Conservation (phyloP, 2,113 vertebrate genomes). For the Anthoscopus minutus region DNA sequence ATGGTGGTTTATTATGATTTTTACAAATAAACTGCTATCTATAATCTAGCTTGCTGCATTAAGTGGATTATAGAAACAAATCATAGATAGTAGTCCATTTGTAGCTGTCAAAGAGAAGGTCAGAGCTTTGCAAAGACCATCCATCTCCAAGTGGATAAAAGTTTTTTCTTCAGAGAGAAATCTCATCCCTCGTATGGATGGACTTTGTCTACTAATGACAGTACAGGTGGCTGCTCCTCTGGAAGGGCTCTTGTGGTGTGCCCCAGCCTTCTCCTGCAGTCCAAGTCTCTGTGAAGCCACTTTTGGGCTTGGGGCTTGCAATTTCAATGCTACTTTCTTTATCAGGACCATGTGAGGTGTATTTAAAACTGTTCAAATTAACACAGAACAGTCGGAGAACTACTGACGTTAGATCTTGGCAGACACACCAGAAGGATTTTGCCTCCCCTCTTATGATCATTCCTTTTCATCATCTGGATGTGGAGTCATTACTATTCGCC, state of each 20-base stretch:
- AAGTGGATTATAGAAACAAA: constrained; percentile 59
- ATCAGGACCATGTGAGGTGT: neutral
- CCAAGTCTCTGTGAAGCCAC: neutral
- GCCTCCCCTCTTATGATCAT: neutral
- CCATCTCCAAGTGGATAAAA: neutral
- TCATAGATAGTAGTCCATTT: constrained; percentile 42
- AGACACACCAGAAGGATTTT: neutral
- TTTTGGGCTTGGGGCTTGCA: neutral
- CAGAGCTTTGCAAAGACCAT: constrained; percentile 44
- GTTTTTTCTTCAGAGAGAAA: neutral
- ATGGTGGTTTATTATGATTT: constrained; percentile 58
- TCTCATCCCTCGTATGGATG: neutral
- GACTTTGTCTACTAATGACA: neutral
- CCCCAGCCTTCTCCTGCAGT: neutral
- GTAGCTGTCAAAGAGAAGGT: constrained; percentile 58
- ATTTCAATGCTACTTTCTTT: neutral
- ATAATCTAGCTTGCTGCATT: constrained; percentile 36
- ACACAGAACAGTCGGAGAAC: neutral
- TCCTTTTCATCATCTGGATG: neutral
- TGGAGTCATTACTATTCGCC: neutral
- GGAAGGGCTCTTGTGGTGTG: neutral
- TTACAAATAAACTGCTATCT: constrained; percentile 66
- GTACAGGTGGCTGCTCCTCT: neutral
- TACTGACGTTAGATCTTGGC: neutral
- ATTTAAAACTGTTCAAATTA: neutral